These are phyloP conservation scores for Plemyria rubiginata DNA, from an alignment of 2,888 invertebrate genomes.

Conservation along the genomic window DNA sequence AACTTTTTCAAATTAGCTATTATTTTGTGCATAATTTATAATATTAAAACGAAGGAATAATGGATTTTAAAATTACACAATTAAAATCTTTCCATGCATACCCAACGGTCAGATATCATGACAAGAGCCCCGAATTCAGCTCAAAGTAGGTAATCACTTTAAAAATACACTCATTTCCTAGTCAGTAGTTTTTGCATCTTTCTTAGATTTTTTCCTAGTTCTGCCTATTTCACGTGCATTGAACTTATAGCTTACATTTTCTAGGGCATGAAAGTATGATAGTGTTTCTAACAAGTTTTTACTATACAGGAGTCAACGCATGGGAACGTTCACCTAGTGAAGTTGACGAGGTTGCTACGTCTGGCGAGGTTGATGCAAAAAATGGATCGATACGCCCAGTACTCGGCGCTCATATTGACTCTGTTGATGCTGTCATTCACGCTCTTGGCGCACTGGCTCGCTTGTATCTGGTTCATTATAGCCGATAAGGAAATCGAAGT, in stretches of 20 bases:
- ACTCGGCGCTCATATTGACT: slow-evolving; percentile 96
- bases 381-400: slow-evolving; percentile 98
- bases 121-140: slow-evolving; percentile 37
- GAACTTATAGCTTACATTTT: slow-evolving; percentile 6
- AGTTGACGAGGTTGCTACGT: slow-evolving; percentile 94
- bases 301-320: slow-evolving; percentile 87
- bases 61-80: slow-evolving; percentile 13
- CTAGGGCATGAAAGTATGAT: neutral
- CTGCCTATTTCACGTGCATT: slow-evolving; percentile 10
- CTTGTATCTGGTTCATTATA: slow-evolving; percentile 98
- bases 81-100: slow-evolving; percentile 34
- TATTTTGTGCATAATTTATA: neutral
- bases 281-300: slow-evolving; percentile 5
- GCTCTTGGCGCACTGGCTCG: slow-evolving; percentile 97
- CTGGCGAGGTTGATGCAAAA: slow-evolving; percentile 96
- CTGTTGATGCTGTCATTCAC: slow-evolving; percentile 97
- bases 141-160: slow-evolving; percentile 37
- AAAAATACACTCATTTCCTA: slow-evolving; percentile 29
- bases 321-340: slow-evolving; percentile 95
- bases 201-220: slow-evolving; percentile 22
- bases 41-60: neutral
- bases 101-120: slow-evolving; percentile 37
- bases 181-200: slow-evolving; percentile 26
- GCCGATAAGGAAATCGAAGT: slow-evolving; percentile 95
- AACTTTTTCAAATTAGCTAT: neutral